phyloP scores from a whole-genome alignment of 2,797 vertebrate species.

The Percopsis omiscomaycus region DNA sequence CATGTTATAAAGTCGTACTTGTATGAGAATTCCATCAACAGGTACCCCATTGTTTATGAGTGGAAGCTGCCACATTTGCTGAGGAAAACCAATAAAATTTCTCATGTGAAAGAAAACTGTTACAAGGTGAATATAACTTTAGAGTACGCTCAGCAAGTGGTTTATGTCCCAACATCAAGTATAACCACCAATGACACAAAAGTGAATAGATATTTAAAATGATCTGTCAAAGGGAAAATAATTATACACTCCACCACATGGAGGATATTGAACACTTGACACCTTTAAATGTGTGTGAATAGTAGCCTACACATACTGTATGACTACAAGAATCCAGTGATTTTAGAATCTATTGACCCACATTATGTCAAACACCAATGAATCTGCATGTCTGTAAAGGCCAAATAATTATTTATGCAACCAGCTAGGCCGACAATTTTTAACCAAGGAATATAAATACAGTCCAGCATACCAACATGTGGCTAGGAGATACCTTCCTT shows the following conservation, averaged over 20 bases:
- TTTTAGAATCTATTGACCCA: conserved; percentile 21
- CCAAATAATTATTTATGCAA: conserved; percentile 20
- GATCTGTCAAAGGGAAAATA: conserved; percentile 42
- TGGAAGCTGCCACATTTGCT: conserved; percentile 38
- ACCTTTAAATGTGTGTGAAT: conserved; percentile 4
- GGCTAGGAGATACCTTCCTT: too few relatives aligned
- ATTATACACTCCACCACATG: conserved; percentile 25
- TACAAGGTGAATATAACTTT: conserved; percentile 38
- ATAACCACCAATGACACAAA: conserved; percentile 31
- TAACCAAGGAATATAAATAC: background rate
- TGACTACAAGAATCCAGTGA: conserved; percentile 25
- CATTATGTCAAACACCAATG: conserved; percentile 12
- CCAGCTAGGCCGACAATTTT: conserved; percentile 13
- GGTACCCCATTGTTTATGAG: conserved; percentile 56
- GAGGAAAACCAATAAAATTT: conserved; percentile 53
- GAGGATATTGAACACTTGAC: conserved; percentile 60
- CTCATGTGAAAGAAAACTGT: conserved; percentile 49
- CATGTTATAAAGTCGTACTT: conserved; percentile 42
- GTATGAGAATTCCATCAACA: conserved; percentile 55
- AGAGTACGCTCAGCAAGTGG: conserved; percentile 30
- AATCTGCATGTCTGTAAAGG: conserved; percentile 9
- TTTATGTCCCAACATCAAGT: conserved; percentile 35
- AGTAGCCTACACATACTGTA: conserved; percentile 1
- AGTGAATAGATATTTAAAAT: conserved; percentile 39
- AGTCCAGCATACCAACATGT: too few relatives aligned